Conservation (phyloP, 1,140 invertebrate species). For the Panagrolaimus sp. region DNA sequence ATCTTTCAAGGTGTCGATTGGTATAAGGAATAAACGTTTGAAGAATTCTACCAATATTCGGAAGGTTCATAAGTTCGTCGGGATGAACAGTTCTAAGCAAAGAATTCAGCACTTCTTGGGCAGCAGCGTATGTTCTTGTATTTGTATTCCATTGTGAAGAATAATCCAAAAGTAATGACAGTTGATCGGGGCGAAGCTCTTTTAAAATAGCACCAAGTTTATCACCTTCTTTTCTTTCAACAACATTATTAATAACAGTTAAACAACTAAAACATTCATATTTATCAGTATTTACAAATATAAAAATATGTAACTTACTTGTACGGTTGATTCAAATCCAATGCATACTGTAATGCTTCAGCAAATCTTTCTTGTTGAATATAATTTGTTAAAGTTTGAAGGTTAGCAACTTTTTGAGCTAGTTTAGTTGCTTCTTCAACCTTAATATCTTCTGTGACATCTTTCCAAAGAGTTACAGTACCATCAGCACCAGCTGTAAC, state of each 20-base stretch:
- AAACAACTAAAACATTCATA: conserved; percentile 36
- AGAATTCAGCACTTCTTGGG: conserved; percentile 13
- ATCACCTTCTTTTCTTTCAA: conserved; percentile 22
- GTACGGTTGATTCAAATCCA: conserved; percentile 45
- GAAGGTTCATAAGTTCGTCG: conserved; percentile 8
- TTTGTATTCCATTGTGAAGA: conserved; percentile 58
- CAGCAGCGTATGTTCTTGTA: conserved; percentile 40
- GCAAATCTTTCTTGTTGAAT: conserved; percentile 44
- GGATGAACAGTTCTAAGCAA: conserved; percentile 3
- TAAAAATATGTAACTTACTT: conserved; percentile 29
- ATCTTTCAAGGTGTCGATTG: conserved; percentile 8
- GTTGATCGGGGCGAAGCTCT: conserved; percentile 35
- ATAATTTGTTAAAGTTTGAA: conserved; percentile 51
- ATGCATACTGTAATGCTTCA: conserved; percentile 52
- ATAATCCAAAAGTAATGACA: conserved; percentile 47
- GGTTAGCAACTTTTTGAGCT: conserved; percentile 47
- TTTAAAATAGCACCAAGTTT: conserved; percentile 32
- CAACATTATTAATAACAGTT: conserved; percentile 41
- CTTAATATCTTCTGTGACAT: conserved; percentile 47
- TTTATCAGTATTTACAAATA: conserved; percentile 27
- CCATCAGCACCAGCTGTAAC: conserved; percentile 55
- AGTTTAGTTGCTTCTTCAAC: conserved; percentile 33
- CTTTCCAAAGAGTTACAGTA: conserved; percentile 49
- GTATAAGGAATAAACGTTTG: conserved; percentile 12
- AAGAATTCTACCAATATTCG: neutral